Evolutionary conservation across 2,797 vertebrate genomes (phyloP).

Genomic region (Sebastes iracundus): DNA sequence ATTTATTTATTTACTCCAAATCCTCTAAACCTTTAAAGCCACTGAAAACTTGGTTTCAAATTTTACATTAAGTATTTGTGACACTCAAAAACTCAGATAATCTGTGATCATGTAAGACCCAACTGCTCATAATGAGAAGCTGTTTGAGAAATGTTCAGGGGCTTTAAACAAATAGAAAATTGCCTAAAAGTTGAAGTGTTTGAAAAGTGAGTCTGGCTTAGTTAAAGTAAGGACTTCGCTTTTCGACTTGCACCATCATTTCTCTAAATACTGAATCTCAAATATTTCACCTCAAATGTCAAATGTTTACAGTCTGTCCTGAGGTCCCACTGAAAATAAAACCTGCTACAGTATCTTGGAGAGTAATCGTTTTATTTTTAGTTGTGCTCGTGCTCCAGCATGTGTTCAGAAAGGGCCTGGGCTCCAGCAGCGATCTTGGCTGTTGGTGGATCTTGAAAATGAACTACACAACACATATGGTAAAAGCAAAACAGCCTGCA

Average conservation of each 20-base stretch:
- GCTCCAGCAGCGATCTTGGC: constrained; percentile 53
- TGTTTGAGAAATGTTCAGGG: background rate
- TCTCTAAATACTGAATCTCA: background rate
- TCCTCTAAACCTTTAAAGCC: background rate
- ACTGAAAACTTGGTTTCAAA: background rate
- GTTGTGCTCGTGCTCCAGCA: constrained; percentile 40
- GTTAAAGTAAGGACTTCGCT: background rate
- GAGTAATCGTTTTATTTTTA: constrained; percentile 66
- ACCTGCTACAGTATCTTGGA: constrained; percentile 8
- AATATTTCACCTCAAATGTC: background rate
- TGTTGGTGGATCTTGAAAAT: constrained; percentile 46
- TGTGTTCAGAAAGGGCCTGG: constrained; percentile 45
- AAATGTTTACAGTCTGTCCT: constrained; percentile 5
- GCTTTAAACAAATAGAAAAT: background rate
- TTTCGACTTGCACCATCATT: background rate
- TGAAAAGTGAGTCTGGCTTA: background rate
- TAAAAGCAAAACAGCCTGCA: constrained; percentile 64
- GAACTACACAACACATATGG: constrained; percentile 59
- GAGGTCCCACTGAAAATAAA: constrained; percentile 16
- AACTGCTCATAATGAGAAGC: background rate
- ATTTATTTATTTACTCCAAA: too few species aligned
- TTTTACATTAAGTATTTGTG: background rate
- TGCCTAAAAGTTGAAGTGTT: background rate
- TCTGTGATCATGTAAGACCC: background rate
- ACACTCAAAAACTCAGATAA: background rate